Evolutionary conservation across 2,888 invertebrate genomes (phyloP).

Genomic region (Noctua janthina): DNA sequence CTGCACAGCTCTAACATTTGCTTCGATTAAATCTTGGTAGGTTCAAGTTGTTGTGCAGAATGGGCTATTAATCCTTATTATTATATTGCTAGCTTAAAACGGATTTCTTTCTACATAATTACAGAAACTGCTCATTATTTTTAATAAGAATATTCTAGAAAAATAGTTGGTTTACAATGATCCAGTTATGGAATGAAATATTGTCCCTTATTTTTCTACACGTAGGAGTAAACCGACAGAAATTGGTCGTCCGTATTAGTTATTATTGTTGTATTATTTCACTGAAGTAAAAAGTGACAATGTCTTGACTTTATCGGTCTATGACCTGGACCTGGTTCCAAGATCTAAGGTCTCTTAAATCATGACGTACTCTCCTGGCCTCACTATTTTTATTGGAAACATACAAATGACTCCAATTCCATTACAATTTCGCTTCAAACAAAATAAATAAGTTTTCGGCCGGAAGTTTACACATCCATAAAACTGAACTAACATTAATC

Average conservation of each 20-base stretch:
- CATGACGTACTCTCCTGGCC: background rate
- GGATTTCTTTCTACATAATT: background rate
- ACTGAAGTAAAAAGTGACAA: background rate
- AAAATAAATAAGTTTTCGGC: constrained; percentile 7
- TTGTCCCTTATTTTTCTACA: background rate
- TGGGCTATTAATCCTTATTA: no score
- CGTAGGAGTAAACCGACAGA: background rate
- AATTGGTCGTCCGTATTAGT: background rate
- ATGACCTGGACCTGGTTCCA: background rate
- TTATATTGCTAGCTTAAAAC: background rate
- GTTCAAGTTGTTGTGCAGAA: no score
- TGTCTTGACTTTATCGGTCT: background rate
- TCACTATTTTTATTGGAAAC: background rate
- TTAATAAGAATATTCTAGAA: background rate
- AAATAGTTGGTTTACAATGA: background rate
- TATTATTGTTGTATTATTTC: background rate
- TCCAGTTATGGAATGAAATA: background rate
- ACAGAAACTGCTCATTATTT: background rate
- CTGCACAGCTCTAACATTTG: no score
- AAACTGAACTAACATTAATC: constrained; percentile 37
- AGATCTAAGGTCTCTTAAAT: background rate
- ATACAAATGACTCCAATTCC: constrained; percentile 2
- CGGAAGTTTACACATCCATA: constrained; percentile 15
- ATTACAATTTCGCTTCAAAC: constrained; percentile 5
- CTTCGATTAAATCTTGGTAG: no score